Percentiles rank a stretch among this genome's conserved stretches.
Conservation (phyloP, 1,140 invertebrate genomes). For the Drosophila seguyi region DNA sequence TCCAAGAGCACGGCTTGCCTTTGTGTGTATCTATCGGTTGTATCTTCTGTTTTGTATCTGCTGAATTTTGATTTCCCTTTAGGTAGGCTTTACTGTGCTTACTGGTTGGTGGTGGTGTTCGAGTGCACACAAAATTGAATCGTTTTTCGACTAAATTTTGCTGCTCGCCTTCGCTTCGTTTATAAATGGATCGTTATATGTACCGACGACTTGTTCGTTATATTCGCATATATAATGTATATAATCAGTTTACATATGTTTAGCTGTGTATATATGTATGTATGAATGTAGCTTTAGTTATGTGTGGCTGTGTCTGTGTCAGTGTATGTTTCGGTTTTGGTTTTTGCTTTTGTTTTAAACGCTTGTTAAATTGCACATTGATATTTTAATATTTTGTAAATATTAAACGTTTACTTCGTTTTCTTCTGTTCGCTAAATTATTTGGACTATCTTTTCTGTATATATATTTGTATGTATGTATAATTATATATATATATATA, state of each 20-base stretch:
- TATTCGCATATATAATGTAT: constrained; percentile 51
- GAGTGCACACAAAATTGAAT: constrained; percentile 45
- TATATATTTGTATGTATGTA: constrained; percentile 66
- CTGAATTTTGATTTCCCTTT: constrained; percentile 73
- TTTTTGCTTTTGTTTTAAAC: constrained; percentile 67
- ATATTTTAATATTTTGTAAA: constrained; percentile 83
- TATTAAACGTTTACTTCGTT: constrained; percentile 71
- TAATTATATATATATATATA: constrained; percentile 65
- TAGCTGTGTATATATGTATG: constrained; percentile 8
- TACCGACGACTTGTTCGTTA: constrained; percentile 27
- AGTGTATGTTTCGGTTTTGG: constrained; percentile 18
- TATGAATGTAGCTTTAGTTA: constrained; percentile 48
- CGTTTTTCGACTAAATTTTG: constrained; percentile 32
- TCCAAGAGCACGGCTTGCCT: constrained; percentile 32
- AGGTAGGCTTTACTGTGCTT: constrained; percentile 33
- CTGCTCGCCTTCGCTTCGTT: constrained; percentile 37
- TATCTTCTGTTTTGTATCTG: constrained; percentile 45
- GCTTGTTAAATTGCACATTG: constrained; percentile 80
- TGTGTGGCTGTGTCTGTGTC: constrained; percentile 33
- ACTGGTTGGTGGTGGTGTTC: constrained; percentile 16
- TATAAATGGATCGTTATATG: constrained; percentile 40
- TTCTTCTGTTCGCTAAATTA: constrained; percentile 60
- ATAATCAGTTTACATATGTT: constrained; percentile 49
- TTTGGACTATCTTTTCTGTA: constrained; percentile 69
- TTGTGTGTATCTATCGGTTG: constrained; percentile 27